phyloP scores from a whole-genome alignment of 2,888 invertebrate genomes.

The Mylabris sibirica region DNA sequence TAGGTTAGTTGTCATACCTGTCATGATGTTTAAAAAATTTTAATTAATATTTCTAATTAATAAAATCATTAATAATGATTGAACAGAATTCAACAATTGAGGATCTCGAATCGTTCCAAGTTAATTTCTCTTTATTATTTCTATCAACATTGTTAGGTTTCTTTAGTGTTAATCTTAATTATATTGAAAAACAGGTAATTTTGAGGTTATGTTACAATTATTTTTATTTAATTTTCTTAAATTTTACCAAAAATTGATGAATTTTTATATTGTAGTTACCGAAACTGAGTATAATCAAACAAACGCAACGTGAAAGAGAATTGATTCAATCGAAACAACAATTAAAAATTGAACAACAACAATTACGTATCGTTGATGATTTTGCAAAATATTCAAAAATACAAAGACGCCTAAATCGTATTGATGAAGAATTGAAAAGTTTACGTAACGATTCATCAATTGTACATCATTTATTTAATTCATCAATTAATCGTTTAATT shows the following conservation, averaged over 20 bases:
- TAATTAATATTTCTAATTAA: not conserved
- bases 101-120: not conserved
- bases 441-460: not conserved
- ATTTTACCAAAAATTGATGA: constrained; percentile 9
- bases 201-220: not conserved
- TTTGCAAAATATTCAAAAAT: constrained; percentile 69
- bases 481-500: constrained; percentile 27
- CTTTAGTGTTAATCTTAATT: constrained; percentile 61
- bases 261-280: constrained; percentile 60
- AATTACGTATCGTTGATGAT: constrained; percentile 66
- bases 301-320: constrained; percentile 61
- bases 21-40: not conserved
- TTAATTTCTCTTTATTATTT: constrained; percentile 50
- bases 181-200: constrained; percentile 65
- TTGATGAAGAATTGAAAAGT: constrained; percentile 61
- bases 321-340: constrained; percentile 59
- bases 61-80: not conserved
- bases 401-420: constrained; percentile 66
- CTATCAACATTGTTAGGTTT: constrained; percentile 63
- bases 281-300: constrained; percentile 61
- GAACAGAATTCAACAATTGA: not conserved
- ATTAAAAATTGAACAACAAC: constrained; percentile 63
- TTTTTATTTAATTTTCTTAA: not conserved
- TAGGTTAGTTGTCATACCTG: no score
- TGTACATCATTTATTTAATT: not conserved